A percentile compares a stretch with the other conserved stretches of the same genome.
These are phyloP conservation scores for Pseudonaja textilis DNA, from an alignment of 2,113 vertebrate species.

Conservation along the genomic window DNA sequence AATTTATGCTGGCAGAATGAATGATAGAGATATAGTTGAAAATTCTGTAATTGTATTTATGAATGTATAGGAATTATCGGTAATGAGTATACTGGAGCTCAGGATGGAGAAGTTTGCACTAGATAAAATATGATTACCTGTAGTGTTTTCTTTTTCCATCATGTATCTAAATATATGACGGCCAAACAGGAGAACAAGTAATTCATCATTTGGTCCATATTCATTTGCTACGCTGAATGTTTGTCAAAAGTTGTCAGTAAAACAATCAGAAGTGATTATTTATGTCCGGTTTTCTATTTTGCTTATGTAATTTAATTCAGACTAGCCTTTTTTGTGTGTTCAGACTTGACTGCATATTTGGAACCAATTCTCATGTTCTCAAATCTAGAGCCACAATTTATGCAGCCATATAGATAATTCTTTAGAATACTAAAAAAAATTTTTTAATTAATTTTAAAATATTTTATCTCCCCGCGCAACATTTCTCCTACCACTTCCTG, in stretches of 20 bases:
- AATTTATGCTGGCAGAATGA: not conserved
- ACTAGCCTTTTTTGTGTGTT: not conserved
- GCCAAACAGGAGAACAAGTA: not conserved
- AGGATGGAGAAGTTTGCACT: not conserved
- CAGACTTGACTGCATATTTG: not conserved
- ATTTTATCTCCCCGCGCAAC: not conserved
- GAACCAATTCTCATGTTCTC: conserved; percentile 6
- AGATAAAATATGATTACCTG: not conserved
- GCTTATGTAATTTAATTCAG: not conserved
- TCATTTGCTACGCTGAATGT: not conserved
- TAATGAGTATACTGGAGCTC: not conserved
- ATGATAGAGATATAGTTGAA: not conserved
- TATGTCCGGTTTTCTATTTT: not conserved
- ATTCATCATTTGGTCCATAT: not conserved
- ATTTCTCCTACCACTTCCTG: not conserved
- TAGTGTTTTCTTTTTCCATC: not conserved
- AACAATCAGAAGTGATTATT: not conserved
- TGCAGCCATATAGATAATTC: conserved; percentile 12
- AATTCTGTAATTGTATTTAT: not conserved
- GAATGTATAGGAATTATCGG: not conserved
- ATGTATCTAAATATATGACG: not conserved
- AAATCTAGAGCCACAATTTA: conserved; percentile 17
- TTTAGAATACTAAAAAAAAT: conserved; percentile 24
- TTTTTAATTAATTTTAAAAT: not conserved
- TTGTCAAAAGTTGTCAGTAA: not conserved